Percentiles rank a stretch among this genome's conserved stretches.
phyloP scores from a whole-genome alignment of 2,888 invertebrate genomes.

The Cantharis flavilabris region DNA sequence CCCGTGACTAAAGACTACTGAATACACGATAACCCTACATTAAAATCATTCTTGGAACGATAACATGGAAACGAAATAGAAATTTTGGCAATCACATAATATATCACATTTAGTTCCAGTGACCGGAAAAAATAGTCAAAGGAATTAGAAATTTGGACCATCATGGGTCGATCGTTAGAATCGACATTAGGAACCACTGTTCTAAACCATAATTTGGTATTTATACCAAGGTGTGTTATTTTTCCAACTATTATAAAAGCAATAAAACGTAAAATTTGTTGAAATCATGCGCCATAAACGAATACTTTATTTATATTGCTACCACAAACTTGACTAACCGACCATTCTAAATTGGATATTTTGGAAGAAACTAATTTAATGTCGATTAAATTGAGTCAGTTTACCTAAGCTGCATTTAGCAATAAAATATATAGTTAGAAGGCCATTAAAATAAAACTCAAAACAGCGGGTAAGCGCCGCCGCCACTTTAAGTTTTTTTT shows the following conservation, averaged over 20 bases:
- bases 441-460: constrained; percentile 15
- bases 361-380: constrained; percentile 15
- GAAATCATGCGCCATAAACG: not conserved
- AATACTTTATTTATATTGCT: not conserved
- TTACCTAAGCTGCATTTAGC: constrained; percentile 11
- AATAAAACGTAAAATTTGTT: not conserved
- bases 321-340: constrained; percentile 21
- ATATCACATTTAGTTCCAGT: constrained; percentile 23
- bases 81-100: constrained; percentile 19
- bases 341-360: constrained; percentile 11
- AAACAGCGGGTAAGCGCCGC: constrained; percentile 25
- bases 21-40: constrained; percentile 24
- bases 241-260: not conserved
- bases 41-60: constrained; percentile 10
- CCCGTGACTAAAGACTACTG: constrained; percentile 19
- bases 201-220: not conserved
- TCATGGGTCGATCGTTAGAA: not conserved
- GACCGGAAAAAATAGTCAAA: not conserved
- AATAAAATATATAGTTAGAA: constrained; percentile 12
- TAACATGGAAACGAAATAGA: constrained; percentile 15
- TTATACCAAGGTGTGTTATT: not conserved
- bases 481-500: constrained; percentile 2
- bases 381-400: constrained; percentile 23
- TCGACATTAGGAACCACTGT: not conserved
- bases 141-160: not conserved